Evolutionary conservation across 2,888 invertebrate species (phyloP), one percentile per base, ranked within the genome.

Genomic region (Tubulanus polymorphus): DNA sequence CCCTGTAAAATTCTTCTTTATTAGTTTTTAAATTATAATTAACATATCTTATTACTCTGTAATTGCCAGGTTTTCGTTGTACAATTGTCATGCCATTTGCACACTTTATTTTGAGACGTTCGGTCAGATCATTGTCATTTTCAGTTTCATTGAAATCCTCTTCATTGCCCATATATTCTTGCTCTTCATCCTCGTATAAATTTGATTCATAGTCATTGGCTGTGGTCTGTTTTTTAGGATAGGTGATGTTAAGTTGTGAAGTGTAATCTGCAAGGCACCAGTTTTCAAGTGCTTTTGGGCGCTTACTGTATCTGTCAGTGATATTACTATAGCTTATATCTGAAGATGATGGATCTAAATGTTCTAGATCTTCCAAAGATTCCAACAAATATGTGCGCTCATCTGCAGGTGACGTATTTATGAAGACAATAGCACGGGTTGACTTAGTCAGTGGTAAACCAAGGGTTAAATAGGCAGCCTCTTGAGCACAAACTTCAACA

Each of bases 1-100:
- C 67, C 46, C 73, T 57, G 48, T 60, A 69, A 53, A 62, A 68
- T 28, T 73, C 63, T 18, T 64, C 55, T 18, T 57, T 26, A 41
- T 73, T 69, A 32, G 32, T 37, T 23, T 61, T 45, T 35, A 51
- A 47, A 35, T 65, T 63, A 49, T 61, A 66, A 37, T 59, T 54
- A 28, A 64, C 65, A 46, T 55, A 58, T 32, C 66, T 35, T 8
- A 63, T 55, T 10, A 65, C 59, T 12, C 51, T 28, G 1, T 50
- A 45, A 23, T 27, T 53, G n/a, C n/a, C n/a, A n/a, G n/a, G n/a
- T 32, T 37, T 56, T 48, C 51, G 50, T 23, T 41, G 18, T 3
- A 23, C 51, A 15, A 41, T 41, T 41, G 5, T 25, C 15, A 52
- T 47, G 5, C 59, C 62, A 62, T 55, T 51, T n/a, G 23, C 37